Evolutionary conservation across 2,797 vertebrate genomes (phyloP), one percentile per base, ranked within the genome.

Genomic region (Serranus cabrilla): DNA sequence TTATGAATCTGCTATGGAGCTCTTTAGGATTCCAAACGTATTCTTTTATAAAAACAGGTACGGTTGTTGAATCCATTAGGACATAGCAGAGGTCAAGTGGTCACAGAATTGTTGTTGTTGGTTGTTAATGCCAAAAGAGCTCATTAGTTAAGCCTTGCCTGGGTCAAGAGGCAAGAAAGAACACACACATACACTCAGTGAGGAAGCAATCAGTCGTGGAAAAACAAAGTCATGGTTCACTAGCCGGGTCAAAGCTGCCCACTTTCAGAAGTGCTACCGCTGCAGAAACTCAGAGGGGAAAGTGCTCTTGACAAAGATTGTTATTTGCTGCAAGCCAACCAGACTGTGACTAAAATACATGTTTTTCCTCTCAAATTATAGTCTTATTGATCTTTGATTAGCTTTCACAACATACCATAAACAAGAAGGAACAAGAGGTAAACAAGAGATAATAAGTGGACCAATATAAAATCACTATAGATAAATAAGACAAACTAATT

Each of bases 221-320:
- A 59, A 77, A 71, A 78, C 57, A 68, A 61, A 61, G 56, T 51
- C 61, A 71, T 7, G 51, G 81, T 73, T 79, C 74, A 67, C 18
- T 3, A 1, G 45, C 51, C 77, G 86, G 84, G 84, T 87, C 87
- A 79, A 31, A 80, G 31, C 74, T 18, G 60, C 59, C 34, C 40
- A n/a, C 50, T 49, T 63, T 64, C 20, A 61, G 18, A 76, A 40
- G 31, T 31, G 66, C 78, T 56, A 2, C 59, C 34, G 65, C 49
- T 16, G 79, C 77, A 85, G 45, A 83, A 80, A 66, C 21, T 25
- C 6, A 3, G 11, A 18, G 23, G n/a, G 47, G 66, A 74, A 45
- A 56, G 39, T 37, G 13, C 50, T 71, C 39, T 40, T 34, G 39
- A 43, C 7, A 66, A 72, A 57, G 42, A 77, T 14, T 20, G 46